phyloP scores from a whole-genome alignment of 2,888 invertebrate genomes.

The Cantharis flavilabris region DNA sequence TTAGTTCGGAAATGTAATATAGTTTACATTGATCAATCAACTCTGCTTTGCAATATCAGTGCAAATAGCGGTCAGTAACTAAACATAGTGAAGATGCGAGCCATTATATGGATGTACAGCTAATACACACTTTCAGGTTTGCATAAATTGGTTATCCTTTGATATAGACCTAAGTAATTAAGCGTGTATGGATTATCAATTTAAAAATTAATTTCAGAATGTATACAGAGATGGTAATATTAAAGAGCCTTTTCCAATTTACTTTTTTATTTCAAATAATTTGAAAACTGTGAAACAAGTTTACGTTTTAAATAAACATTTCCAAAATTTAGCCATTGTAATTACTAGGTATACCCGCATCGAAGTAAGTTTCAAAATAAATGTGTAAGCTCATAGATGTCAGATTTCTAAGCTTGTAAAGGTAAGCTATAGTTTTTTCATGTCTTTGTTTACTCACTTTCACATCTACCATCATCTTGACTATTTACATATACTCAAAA shows the following conservation, averaged over 20 bases:
- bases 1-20: background rate
- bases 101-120: background rate
- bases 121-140: background rate
- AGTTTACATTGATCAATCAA: background rate
- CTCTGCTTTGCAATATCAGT: background rate
- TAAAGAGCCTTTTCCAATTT: background rate
- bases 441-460: background rate
- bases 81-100: background rate
- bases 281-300: background rate
- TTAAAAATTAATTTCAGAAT: background rate
- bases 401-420: background rate
- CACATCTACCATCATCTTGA: background rate
- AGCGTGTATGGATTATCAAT: background rate
- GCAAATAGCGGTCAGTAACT: background rate
- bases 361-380: background rate
- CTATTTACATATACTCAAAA: background rate
- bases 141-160: background rate
- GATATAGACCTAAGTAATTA: background rate
- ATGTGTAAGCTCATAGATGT: background rate
- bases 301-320: background rate
- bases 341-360: background rate
- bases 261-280: background rate
- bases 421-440: background rate
- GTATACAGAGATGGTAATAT: background rate
- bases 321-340: background rate